Conservation (phyloP, 2,113 vertebrate species). For the Hippocampus comes region DNA sequence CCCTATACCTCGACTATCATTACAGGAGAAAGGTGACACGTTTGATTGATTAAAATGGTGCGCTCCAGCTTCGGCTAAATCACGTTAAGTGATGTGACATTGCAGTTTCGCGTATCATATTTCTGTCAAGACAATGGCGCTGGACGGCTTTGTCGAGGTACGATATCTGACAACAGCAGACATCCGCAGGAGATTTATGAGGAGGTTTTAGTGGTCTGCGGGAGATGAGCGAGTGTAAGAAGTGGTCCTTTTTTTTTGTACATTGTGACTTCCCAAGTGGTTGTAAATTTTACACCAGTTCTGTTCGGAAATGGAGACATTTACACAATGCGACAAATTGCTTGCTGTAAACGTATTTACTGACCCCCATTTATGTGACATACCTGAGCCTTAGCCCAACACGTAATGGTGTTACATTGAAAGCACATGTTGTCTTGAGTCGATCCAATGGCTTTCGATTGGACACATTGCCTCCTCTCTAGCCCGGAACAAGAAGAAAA, state of each 20-base stretch:
- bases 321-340: conserved; percentile 90
- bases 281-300: conserved; percentile 87
- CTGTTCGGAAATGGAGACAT: conserved; percentile 86
- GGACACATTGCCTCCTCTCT: conserved; percentile 15
- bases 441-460: background rate
- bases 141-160: conserved; percentile 89
- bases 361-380: conserved; percentile 57
- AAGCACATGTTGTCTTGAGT: no score
- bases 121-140: conserved; percentile 95
- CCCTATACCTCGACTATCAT: conserved; percentile 88
- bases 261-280: conserved; percentile 89
- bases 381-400: conserved; percentile 31
- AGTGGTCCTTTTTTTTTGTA: conserved; percentile 86
- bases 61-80: conserved; percentile 89
- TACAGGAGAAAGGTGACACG: conserved; percentile 84
- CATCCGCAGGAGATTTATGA: conserved; percentile 88
- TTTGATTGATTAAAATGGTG: conserved; percentile 98
- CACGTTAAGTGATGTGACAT: conserved; percentile 94
- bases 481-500: conserved; percentile 26
- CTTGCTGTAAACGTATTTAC: conserved; percentile 88
- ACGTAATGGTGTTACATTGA: conserved; percentile 40
- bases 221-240: conserved; percentile 71
- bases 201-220: conserved; percentile 85
- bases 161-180: conserved; percentile 90
- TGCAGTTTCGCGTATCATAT: conserved; percentile 95